Conservation (phyloP, 37 sponge, comb jelly and placozoan genomes). For the Diacarnus erythraeanus region DNA sequence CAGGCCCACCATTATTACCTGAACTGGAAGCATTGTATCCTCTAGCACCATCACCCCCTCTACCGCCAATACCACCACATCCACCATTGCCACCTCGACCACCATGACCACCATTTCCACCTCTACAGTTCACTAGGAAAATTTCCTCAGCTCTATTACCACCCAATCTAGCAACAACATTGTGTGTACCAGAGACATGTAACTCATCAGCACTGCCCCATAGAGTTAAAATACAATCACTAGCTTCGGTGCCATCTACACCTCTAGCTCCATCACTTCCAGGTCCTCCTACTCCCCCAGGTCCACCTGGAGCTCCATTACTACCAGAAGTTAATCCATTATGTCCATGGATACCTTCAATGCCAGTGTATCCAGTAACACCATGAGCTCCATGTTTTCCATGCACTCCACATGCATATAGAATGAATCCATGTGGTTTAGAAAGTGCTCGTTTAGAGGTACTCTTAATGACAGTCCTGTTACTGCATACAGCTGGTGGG, state of each 20-base stretch:
- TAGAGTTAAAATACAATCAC: conserved; percentile 60
- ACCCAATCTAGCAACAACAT: conserved; percentile 54
- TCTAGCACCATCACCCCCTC: conserved; percentile 63
- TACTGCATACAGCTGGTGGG: conserved; percentile 25
- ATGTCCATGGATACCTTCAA: conserved; percentile 23
- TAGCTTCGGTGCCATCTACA: conserved; percentile 64
- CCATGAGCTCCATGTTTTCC: conserved; percentile 43
- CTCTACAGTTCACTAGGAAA: conserved; percentile 64
- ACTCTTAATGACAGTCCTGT: conserved; percentile 12
- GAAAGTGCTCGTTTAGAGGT: conserved; percentile 56
- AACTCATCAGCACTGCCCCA: conserved; percentile 56
- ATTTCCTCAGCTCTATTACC: conserved; percentile 56
- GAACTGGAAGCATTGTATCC: conserved; percentile 43
- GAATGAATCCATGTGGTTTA: conserved; percentile 47
- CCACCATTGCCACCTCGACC: conserved; percentile 81
- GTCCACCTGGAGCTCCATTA: conserved; percentile 56
- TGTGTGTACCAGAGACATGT: conserved; percentile 37
- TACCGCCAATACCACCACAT: conserved; percentile 59
- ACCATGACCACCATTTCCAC: conserved; percentile 80
- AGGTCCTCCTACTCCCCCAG: conserved; percentile 59
- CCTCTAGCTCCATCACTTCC: conserved; percentile 54
- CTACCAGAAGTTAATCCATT: conserved; percentile 23
- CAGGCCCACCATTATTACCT: conserved; percentile 71
- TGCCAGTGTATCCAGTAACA: conserved; percentile 35
- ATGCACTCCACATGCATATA: conserved; percentile 59